Percentiles rank a stretch among this genome's conserved stretches.
phyloP scores from a whole-genome alignment of 2,797 vertebrate species.

The Helicolenus hilgendorfi region DNA sequence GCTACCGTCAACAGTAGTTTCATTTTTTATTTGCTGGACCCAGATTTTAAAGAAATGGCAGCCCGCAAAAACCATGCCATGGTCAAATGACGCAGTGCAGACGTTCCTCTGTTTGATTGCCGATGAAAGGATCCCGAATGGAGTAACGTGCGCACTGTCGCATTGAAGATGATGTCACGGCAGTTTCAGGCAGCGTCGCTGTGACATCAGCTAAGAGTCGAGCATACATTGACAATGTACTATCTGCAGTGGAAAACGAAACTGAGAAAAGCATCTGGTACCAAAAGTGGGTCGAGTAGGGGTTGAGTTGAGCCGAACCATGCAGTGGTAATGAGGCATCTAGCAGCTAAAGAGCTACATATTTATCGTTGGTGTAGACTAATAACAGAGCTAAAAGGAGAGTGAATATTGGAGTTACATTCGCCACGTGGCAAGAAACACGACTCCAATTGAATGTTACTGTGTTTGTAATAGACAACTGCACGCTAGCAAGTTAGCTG shows the following conservation, averaged over 20 bases:
- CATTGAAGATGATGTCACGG: neutral
- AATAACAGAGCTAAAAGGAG: neutral
- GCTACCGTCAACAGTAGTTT: neutral
- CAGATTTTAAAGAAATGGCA: neutral
- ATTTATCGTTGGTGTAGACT: neutral
- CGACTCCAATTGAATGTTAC: neutral
- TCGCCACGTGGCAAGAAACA: neutral
- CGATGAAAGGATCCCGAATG: neutral
- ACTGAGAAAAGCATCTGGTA: neutral
- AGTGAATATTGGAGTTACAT: neutral
- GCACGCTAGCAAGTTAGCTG: neutral
- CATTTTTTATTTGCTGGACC: neutral
- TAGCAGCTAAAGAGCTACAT: neutral
- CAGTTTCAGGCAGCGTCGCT: too few relatives aligned
- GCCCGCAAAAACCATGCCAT: neutral
- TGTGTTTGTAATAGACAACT: neutral
- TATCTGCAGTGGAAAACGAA: neutral
- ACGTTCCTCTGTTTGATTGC: neutral
- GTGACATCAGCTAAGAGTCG: neutral
- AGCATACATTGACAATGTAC: neutral
- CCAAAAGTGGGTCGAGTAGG: neutral
- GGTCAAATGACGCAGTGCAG: neutral
- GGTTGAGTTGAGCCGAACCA: neutral
- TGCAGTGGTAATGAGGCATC: neutral
- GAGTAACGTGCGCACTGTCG: neutral